Base-by-base conservation (phyloP, 2,888 invertebrate species). In the Leptinotarsa haldemani region DNA sequence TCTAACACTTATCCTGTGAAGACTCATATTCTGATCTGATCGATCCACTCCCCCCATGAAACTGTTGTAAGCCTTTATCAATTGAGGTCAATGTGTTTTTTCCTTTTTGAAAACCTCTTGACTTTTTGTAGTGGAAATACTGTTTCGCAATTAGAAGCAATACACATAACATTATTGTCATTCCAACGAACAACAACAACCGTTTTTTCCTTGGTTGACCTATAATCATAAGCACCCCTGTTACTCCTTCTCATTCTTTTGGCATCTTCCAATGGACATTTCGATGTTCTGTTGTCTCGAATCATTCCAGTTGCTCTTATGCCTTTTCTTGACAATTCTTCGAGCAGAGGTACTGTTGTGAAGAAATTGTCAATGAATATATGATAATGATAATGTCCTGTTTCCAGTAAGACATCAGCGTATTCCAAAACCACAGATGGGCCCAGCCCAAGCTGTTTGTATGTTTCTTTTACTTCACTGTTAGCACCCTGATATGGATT, bases 401-500 rank as follows among this genome's bases (percentile, higher is more conserved):
- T 66, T 53, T 16, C 25, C n/a, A 30, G 47, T 61, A 75, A 65
- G 40, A 64, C 25, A 71, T 75, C 75, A 18, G 71, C 61, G 68
- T 69, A 77, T 67, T 74, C 69, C n/a, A 77, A 64, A n/a, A 77
- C 65, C 15, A 76, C 80, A 79, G 71, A 74, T 52, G 73, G 61
- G 30, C 76, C 70, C 46, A 78, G 52, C 12, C 80, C 80, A 70
- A 80, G 69, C 46, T 70, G 56, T 70, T 74, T 77, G 58, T 79
- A 79, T 30, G 30, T 16, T 58, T 67, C 15, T 69, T 71, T 40
- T 68, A 61, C 4, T 80, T 73, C 65, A 12, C 70, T 64, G 15
- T 74, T 75, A 20, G 78, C 70, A 25, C 82, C 83, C 74, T 83
- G 78, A 73, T 83, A 83, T 9, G 82, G 82, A 67, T 84, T 81